Conservation (phyloP, 1,140 invertebrate genomes). For the Agrypnia vestita region DNA sequence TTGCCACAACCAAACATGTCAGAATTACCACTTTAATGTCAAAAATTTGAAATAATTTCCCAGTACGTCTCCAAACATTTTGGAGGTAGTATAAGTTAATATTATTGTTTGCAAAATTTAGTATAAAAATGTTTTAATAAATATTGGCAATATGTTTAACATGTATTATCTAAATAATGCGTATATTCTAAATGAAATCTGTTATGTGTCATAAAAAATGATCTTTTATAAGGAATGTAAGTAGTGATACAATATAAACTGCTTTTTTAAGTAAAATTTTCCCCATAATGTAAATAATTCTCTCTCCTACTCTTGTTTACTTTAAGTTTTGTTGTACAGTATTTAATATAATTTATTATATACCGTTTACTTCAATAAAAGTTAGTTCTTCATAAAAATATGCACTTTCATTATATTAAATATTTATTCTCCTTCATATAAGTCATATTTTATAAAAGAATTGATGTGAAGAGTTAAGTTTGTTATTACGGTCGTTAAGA, state of each 20-base stretch:
- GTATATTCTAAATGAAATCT: constrained; percentile 42
- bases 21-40: too few relatives aligned
- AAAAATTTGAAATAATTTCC: too few relatives aligned
- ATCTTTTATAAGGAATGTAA: constrained; percentile 4
- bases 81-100: too few relatives aligned
- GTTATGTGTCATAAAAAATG: constrained; percentile 21
- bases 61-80: too few relatives aligned
- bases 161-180: constrained; percentile 22
- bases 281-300: constrained; percentile 15
- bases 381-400: constrained; percentile 27
- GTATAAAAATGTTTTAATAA: neutral
- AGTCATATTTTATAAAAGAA: too few relatives aligned
- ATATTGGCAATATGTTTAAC: neutral
- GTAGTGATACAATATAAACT: neutral
- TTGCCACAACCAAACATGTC: too few relatives aligned
- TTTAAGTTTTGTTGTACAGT: constrained; percentile 30
- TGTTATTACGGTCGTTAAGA: too few relatives aligned
- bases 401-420: too few relatives aligned
- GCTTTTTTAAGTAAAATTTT: constrained; percentile 15
- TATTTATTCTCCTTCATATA: too few relatives aligned
- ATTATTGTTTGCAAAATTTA: too few relatives aligned
- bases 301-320: neutral
- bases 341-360: constrained; percentile 14
- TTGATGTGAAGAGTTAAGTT: too few relatives aligned
- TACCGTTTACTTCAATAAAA: constrained; percentile 32